Base-by-base conservation (phyloP, 2,888 invertebrate genomes). In the Cynaeus angustus region DNA sequence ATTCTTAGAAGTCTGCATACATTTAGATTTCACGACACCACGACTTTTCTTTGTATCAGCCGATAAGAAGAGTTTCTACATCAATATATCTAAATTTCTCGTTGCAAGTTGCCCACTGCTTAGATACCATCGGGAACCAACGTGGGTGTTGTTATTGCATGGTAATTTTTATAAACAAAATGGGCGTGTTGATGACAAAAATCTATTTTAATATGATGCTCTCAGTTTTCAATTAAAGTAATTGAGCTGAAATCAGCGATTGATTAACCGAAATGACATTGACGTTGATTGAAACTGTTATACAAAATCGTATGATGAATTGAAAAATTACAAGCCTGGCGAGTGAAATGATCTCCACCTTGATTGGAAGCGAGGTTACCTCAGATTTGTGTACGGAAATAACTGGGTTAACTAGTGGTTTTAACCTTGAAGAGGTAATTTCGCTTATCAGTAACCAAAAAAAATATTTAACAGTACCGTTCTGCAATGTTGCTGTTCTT, bases 191-290 rank as follows among this genome's bases (percentile, higher is more conserved):
- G 45, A 58, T 59, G 59, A 59, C 59, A 46, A 26, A 37, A 50
- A 61, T 37, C 46, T 61, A 50, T 38, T 61, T 61, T 50, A 50
- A 61, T 16, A 12, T 21, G 61, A 61, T 61, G 61, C 28, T 50
- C 61, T 61, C 61, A 61, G 50, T 43, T 14, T 46, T 61, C 50
- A 61, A 50, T 61, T 61, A 56, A 16, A 28, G 37, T 50, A 61
- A 61, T 61, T 48, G 16, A 9, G 43, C 9, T 10, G 41, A 16
- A 43, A 72, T 71, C 58, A 70, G 62, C 65, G 50, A 55, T 46
- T 38, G 41, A 65, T 72, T 72, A 68, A 71, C 71, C 71, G 72
- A 46, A 62, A 38, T 70, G 72, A 71, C 74, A 72, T 74, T 72
- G 74, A 61, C 66, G 14, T n/a, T n/a, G n/a, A n/a, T n/a, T n/a